Evolutionary conservation across 2,113 vertebrate species (phyloP), one percentile per base, ranked within the genome.

Genomic region (Tangachromis dhanisi): DNA sequence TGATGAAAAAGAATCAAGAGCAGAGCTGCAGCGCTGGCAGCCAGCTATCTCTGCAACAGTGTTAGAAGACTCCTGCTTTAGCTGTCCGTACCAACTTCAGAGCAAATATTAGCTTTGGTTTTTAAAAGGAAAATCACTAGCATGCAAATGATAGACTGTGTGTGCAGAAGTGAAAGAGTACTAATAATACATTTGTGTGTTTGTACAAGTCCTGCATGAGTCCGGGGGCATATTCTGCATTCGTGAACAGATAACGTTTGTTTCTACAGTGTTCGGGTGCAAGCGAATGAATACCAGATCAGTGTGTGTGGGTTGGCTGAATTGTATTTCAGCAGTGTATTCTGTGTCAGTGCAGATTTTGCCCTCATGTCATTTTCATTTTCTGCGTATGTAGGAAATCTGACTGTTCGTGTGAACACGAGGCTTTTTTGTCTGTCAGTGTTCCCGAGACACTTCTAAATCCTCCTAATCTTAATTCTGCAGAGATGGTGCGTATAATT

Each of bases 401-500:
- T 80, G 61, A 35, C 29, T 47, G 78, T 35, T 57, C 14, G 13
- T 79, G 38, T 35, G 66, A 85, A 81, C 68, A 17, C 2, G 7
- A 24, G 35, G n/a, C 31, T 85, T 55, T 66, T 57, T 82, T 86
- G 61, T 87, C 38, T 89, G 47, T 82, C 85, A 55, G 21, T 47
- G 63, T 80, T 93, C 86, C 86, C 80, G 5, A 78, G 85, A 88
- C 68, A 21, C 86, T 55, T 83, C 68, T 92, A 84, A 92, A 88
- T 55, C 91, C 83, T 24, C 24, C 81, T 92, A 89, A 90, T 92
- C 90, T 85, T 80, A 90, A 90, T 83, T 82, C 91, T 83, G 17
- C 83, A 63, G 80, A 90, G 83, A 92, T 66, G 82, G 45, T 68
- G 88, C 13, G 8, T 85, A 86, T 92, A 89, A 93, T 92, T 90